phyloP scores from a whole-genome alignment of 2,888 invertebrate genomes.

The Linyphia triangularis region DNA sequence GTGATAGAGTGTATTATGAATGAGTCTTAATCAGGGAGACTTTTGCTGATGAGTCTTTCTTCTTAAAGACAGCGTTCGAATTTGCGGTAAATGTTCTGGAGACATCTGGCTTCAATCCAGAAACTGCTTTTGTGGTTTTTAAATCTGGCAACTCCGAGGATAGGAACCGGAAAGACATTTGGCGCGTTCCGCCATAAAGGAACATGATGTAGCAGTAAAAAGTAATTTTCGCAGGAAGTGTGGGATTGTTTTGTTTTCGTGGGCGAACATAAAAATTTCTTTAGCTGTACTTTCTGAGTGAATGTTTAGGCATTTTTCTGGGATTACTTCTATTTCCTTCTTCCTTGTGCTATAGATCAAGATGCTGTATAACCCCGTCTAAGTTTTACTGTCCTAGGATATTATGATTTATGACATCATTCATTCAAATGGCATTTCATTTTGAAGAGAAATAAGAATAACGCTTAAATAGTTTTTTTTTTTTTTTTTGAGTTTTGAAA shows the following conservation, averaged over 20 bases:
- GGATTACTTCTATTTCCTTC: neutral
- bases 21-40: constrained; percentile 15
- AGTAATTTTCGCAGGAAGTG: neutral
- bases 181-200: neutral
- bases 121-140: constrained; percentile 24
- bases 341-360: neutral
- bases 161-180: constrained; percentile 20
- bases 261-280: neutral
- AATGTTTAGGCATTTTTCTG: neutral
- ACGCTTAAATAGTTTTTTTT: no score
- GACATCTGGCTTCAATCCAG: constrained; percentile 7
- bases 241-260: neutral
- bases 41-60: constrained; percentile 3
- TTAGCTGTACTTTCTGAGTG: neutral
- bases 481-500: no score
- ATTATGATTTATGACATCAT: neutral
- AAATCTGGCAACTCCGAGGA: constrained; percentile 16
- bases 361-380: neutral
- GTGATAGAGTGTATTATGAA: neutral
- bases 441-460: no score
- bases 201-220: neutral
- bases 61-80: neutral
- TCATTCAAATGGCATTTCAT: neutral
- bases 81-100: constrained; percentile 4
- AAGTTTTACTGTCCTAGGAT: neutral